These are phyloP conservation scores for Argyresthia albistria DNA, from an alignment of 2,888 invertebrate genomes.

Conservation along the genomic window DNA sequence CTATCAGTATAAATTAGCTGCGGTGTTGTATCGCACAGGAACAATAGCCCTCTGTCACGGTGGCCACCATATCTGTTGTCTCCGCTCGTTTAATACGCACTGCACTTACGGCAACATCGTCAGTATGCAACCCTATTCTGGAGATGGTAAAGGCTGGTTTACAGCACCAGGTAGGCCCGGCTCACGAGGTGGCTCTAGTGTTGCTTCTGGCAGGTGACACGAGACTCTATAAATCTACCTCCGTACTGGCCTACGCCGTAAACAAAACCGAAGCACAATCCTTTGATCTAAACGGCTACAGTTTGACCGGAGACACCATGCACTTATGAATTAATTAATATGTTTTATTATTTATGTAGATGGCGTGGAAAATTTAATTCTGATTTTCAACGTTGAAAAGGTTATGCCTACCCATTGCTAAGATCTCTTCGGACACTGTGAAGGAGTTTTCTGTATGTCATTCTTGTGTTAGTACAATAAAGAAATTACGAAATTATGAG, in stretches of 20 bases:
- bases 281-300: conserved; percentile 30
- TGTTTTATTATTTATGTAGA: no score
- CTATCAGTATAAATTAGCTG: conserved; percentile 61
- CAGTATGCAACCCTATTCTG: conserved; percentile 19
- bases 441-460: no score
- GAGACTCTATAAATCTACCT: conserved; percentile 50
- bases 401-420: no score
- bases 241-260: conserved; percentile 32
- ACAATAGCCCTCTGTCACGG: conserved; percentile 58
- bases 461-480: no score
- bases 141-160: conserved; percentile 22
- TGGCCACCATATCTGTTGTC: conserved; percentile 23
- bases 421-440: no score
- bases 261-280: conserved; percentile 41
- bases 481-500: no score
- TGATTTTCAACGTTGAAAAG: no score
- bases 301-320: no score
- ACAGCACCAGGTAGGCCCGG: conserved; percentile 16
- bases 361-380: no score
- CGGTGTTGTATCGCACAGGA: conserved; percentile 42
- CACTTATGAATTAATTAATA: no score
- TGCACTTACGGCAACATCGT: conserved; percentile 8
- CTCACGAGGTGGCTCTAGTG: conserved; percentile 41
- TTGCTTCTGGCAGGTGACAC: conserved; percentile 60
- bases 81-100: conserved; percentile 16